A percentile compares a stretch with the other conserved stretches of the same genome.
Evolutionary conservation across 2,888 invertebrate genomes (phyloP).

Genomic region (Pegoplata infirma): DNA sequence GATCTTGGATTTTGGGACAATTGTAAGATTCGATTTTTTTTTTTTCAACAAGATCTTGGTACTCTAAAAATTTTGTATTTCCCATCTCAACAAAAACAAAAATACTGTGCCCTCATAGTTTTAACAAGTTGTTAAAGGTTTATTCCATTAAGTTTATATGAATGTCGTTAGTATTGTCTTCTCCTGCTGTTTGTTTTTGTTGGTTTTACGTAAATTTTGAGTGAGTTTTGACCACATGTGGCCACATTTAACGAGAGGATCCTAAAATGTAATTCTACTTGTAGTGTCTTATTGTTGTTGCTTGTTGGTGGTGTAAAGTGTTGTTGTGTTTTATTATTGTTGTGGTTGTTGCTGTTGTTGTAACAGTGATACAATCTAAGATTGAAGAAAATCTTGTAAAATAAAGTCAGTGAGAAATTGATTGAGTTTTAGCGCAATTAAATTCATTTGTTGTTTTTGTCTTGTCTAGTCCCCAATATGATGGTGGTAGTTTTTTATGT

Average conservation of each 20-base stretch:
- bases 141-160: conserved; percentile 40
- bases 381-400: conserved; percentile 54
- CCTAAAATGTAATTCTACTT: conserved; percentile 35
- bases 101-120: conserved; percentile 31
- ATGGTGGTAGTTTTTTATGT: neutral
- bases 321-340: neutral
- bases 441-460: conserved; percentile 65
- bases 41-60: no score
- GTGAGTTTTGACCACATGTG: conserved; percentile 56
- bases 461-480: neutral
- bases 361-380: conserved; percentile 53
- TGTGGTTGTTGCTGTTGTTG: conserved; percentile 42
- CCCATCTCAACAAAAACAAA: no score
- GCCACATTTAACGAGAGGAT: conserved; percentile 50
- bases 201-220: conserved; percentile 30
- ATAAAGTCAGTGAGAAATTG: conserved; percentile 65
- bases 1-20: no score
- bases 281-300: neutral
- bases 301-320: conserved; percentile 17
- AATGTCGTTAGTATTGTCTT: conserved; percentile 47
- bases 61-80: no score
- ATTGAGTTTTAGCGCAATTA: conserved; percentile 70
- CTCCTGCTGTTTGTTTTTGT: conserved; percentile 39
- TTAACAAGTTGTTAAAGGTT: conserved; percentile 51
- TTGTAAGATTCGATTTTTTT: no score